Evolutionary conservation across 2,888 invertebrate species (phyloP).

Genomic region (Drosophila kambysellisi): DNA sequence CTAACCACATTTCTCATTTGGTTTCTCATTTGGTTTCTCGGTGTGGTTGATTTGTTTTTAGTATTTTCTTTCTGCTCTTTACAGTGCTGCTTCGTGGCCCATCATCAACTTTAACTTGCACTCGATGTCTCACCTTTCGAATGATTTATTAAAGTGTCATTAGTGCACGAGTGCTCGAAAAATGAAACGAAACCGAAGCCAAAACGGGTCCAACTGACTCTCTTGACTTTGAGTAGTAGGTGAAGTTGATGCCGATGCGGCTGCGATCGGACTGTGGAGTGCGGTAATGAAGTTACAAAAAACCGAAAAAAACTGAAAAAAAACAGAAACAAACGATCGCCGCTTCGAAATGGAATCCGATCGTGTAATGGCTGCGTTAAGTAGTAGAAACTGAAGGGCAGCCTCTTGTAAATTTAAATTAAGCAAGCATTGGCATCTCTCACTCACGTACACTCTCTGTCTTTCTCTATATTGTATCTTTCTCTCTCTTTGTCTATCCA

Average conservation of each 20-base stretch:
- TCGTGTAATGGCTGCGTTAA: conserved; percentile 81
- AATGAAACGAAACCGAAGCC: conserved; percentile 78
- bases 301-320: conserved; percentile 1
- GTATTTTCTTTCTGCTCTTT: conserved; percentile 41
- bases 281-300: conserved; percentile 79
- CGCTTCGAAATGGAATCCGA: conserved; percentile 62
- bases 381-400: conserved; percentile 70
- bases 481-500: conserved; percentile 3
- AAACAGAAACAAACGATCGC: conserved; percentile 52
- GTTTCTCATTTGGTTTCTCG: conserved; percentile 67
- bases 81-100: conserved; percentile 53
- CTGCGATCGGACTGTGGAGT: conserved; percentile 55
- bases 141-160: conserved; percentile 84
- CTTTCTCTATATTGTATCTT: conserved; percentile 6
- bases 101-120: conserved; percentile 79
- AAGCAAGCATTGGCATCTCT: conserved; percentile 56
- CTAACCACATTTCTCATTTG: conserved; percentile 75
- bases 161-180: conserved; percentile 79
- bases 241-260: conserved; percentile 39
- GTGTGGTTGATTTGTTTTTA: conserved; percentile 38
- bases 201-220: conserved; percentile 46
- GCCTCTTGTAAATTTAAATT: conserved; percentile 79
- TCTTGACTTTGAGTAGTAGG: conserved; percentile 63
- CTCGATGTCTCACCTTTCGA: conserved; percentile 84
- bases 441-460: conserved; percentile 8